Percentiles rank a stretch among this genome's conserved stretches.
Evolutionary conservation across 2,888 invertebrate species (phyloP).

Genomic region (Drosophila tripunctata): DNA sequence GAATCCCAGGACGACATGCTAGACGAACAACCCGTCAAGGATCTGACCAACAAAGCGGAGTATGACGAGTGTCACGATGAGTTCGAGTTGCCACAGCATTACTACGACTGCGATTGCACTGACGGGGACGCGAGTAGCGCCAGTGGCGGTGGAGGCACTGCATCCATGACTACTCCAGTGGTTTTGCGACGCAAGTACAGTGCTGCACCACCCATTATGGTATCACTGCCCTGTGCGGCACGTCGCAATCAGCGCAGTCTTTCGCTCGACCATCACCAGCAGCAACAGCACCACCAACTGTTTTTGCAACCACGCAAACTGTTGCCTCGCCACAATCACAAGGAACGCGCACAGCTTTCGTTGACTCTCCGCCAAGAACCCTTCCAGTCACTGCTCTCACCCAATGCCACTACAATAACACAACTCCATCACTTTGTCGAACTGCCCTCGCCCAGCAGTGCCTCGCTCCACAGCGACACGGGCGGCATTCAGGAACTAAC

Average conservation of each 20-base stretch:
- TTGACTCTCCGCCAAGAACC: conserved; percentile 83
- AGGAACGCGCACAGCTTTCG: conserved; percentile 81
- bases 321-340: conserved; percentile 55
- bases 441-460: conserved; percentile 84
- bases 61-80: conserved; percentile 82
- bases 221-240: conserved; percentile 68
- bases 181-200: conserved; percentile 81
- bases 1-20: conserved; percentile 75
- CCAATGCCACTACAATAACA: conserved; percentile 51
- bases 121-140: conserved; percentile 79
- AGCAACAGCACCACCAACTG: conserved; percentile 59
- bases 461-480: conserved; percentile 83
- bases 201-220: conserved; percentile 77
- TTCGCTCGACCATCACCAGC: conserved; percentile 79
- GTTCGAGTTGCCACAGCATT: conserved; percentile 72
- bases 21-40: conserved; percentile 53
- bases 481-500: conserved; percentile 83
- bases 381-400: conserved; percentile 82
- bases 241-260: conserved; percentile 81
- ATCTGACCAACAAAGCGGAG: conserved; percentile 37
- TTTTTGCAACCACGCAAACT: conserved; percentile 64
- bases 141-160: conserved; percentile 58
- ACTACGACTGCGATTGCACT: conserved; percentile 81
- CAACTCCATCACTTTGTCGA: conserved; percentile 82
- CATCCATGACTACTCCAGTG: conserved; percentile 66